These are phyloP conservation scores for Alentia gelatinosa DNA, from an alignment of 2,888 invertebrate genomes.

Conservation along the genomic window DNA sequence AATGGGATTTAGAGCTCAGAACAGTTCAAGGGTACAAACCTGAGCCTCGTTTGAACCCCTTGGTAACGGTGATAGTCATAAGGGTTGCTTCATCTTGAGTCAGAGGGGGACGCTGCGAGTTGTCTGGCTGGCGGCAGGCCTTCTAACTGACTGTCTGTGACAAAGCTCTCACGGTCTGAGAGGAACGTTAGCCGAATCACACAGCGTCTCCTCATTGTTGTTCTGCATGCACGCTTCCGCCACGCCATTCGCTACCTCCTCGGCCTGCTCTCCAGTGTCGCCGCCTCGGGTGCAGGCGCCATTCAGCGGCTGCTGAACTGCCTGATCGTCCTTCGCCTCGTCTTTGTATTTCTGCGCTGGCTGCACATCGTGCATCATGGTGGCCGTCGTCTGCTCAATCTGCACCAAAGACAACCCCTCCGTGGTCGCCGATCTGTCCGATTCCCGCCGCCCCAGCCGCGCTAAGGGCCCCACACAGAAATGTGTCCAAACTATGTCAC, in stretches of 20 bases:
- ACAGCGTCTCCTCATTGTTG: background rate
- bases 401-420: conserved; percentile 55
- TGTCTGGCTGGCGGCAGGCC: background rate
- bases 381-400: conserved; percentile 51
- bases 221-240: conserved; percentile 21
- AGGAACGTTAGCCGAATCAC: background rate
- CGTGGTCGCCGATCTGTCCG: conserved; percentile 28
- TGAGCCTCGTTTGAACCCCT: too few species aligned
- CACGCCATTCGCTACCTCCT: conserved; percentile 5
- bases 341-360: background rate
- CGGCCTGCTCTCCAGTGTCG: background rate
- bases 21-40: background rate
- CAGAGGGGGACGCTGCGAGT: background rate
- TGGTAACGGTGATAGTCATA: background rate
- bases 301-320: background rate
- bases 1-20: too few species aligned
- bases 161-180: background rate
- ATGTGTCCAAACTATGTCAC: conserved; percentile 57
- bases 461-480: conserved; percentile 54
- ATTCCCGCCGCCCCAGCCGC: background rate
- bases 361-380: background rate
- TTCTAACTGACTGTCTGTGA: background rate
- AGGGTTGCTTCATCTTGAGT: background rate
- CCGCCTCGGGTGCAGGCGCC: background rate
- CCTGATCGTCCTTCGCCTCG: background rate